Conservation (phyloP, 2,888 invertebrate genomes). For the Melanchra persicariae region DNA sequence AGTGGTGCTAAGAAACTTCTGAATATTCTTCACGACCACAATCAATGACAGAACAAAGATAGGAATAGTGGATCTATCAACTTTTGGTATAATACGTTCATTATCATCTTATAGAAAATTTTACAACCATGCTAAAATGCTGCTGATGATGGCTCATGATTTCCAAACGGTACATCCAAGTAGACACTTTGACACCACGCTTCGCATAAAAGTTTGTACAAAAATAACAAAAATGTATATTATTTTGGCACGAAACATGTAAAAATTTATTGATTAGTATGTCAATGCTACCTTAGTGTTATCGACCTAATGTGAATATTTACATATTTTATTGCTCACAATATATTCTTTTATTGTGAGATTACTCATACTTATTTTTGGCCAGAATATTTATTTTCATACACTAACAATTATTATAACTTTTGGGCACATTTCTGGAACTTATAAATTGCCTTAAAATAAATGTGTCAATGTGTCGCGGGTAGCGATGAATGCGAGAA, state of each 20-base stretch:
- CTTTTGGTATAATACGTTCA: no score
- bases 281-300: conserved; percentile 16
- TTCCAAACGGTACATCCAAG: not conserved
- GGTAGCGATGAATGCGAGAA: no score
- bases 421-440: not conserved
- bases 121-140: conserved; percentile 42
- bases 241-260: conserved; percentile 12
- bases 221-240: conserved; percentile 18
- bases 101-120: not conserved
- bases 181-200: conserved; percentile 38
- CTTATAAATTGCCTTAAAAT: no score
- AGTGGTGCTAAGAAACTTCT: no score
- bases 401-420: no score
- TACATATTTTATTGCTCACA: conserved; percentile 10
- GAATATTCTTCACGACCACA: no score
- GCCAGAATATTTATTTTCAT: not conserved
- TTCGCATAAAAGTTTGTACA: conserved; percentile 12
- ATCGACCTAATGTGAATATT: conserved; percentile 28
- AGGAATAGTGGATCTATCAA: no score
- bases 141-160: conserved; percentile 30
- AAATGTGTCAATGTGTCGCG: no score
- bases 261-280: conserved; percentile 44
- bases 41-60: no score
- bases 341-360: conserved; percentile 5
- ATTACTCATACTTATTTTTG: conserved; percentile 18